phyloP scores from a whole-genome alignment of 2,113 vertebrate genomes.

The Cololabis saira region DNA sequence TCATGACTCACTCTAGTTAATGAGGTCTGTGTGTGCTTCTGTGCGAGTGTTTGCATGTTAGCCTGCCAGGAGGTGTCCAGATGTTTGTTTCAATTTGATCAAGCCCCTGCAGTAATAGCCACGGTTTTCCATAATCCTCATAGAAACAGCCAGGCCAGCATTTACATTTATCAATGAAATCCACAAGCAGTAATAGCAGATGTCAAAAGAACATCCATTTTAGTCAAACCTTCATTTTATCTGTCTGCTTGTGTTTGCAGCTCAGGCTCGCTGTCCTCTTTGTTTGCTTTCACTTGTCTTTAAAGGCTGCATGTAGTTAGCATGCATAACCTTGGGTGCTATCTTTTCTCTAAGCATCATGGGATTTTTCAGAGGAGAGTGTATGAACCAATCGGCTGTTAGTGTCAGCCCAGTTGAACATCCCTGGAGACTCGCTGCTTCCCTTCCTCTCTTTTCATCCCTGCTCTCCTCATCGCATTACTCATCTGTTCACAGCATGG shows the following conservation, averaged over 20 bases:
- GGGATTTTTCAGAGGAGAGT: conserved; percentile 55
- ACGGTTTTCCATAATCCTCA: conserved; percentile 23
- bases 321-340: conserved; percentile 67
- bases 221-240: conserved; percentile 4
- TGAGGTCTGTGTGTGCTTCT: conserved; percentile 18
- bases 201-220: conserved; percentile 37
- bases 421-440: conserved; percentile 43
- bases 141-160: conserved; percentile 5
- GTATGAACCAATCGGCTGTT: conserved; percentile 66
- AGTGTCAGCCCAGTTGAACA: conserved; percentile 64
- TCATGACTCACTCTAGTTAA: conserved; percentile 36
- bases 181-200: conserved; percentile 14
- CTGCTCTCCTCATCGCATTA: conserved; percentile 25
- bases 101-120: conserved; percentile 8
- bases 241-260: conserved; percentile 10
- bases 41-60: not conserved
- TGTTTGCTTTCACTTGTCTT: conserved; percentile 23
- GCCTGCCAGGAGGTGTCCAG: conserved; percentile 40
- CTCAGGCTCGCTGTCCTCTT: not conserved
- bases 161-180: conserved; percentile 37
- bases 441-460: conserved; percentile 28
- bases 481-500: conserved; percentile 28
- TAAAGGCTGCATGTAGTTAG: conserved; percentile 31
- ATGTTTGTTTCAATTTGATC: conserved; percentile 52
- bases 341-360: conserved; percentile 64